Conservation (phyloP, 1,140 invertebrate genomes). For the Notospermus geniculatus region DNA sequence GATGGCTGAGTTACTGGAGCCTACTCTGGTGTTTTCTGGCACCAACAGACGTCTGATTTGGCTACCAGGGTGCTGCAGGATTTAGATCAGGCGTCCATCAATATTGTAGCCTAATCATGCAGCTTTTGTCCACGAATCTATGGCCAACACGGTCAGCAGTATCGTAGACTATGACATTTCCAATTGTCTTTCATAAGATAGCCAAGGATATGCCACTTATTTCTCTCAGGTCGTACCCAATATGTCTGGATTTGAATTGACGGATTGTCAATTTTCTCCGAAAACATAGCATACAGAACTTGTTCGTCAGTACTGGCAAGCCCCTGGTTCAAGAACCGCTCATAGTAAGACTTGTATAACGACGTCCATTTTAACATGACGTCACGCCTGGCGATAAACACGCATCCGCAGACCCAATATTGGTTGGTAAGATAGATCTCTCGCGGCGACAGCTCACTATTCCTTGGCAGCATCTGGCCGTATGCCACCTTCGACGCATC, state of each 20-base stretch:
- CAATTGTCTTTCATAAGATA: not conserved
- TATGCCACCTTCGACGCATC: not conserved
- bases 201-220: not conserved
- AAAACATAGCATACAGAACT: slow-evolving; percentile 1
- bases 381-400: slow-evolving; percentile 4
- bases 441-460: not conserved
- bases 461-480: not conserved
- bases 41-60: too few species aligned
- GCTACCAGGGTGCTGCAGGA: too few species aligned
- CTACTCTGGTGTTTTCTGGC: too few species aligned
- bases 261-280: not conserved
- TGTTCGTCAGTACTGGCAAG: slow-evolving; percentile 4
- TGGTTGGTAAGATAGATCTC: not conserved
- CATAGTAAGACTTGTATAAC: not conserved
- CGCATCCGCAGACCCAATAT: not conserved
- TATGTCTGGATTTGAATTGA: not conserved
- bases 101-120: too few species aligned
- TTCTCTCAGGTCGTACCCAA: not conserved
- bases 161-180: not conserved
- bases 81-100: too few species aligned
- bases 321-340: not conserved
- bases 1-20: too few species aligned
- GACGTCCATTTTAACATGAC: slow-evolving; percentile 4
- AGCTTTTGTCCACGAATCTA: too few species aligned
- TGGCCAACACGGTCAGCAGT: too few species aligned